A percentile compares a stretch with the other conserved stretches of the same genome.
These are phyloP conservation scores for Campylomormyrus tamandua DNA, from an alignment of 2,113 vertebrate species.

Conservation along the genomic window DNA sequence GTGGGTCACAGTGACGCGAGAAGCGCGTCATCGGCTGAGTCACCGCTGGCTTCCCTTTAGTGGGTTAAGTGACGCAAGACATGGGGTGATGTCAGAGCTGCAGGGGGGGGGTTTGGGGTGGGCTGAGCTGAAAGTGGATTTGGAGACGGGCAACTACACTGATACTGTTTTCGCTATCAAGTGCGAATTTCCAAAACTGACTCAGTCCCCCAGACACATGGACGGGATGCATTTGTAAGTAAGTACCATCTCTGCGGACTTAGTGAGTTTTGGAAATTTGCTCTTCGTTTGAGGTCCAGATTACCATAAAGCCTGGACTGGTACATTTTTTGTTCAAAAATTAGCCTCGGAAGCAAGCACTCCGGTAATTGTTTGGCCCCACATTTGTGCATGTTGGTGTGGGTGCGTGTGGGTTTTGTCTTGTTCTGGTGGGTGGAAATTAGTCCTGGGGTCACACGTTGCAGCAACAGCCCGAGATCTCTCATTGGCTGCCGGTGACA, in stretches of 20 bases:
- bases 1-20: neutral
- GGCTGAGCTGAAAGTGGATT: neutral
- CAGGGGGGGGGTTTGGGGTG: neutral
- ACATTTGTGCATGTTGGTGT: neutral
- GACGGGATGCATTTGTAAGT: neutral
- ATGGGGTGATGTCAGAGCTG: neutral
- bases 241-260: neutral
- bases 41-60: neutral
- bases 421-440: neutral
- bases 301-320: neutral
- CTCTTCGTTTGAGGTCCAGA: neutral
- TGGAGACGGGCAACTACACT: neutral
- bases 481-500: neutral
- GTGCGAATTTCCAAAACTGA: neutral
- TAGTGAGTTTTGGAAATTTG: neutral
- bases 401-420: neutral
- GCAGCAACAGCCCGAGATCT: neutral
- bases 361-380: neutral
- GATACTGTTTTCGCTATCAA: neutral
- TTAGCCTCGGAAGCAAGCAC: neutral
- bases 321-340: neutral
- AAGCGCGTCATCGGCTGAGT: neutral
- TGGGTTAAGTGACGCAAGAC: neutral
- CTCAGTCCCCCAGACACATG: neutral
- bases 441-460: neutral